Base-by-base conservation (phyloP, 2,888 invertebrate species). In the Plebejus anna region DNA sequence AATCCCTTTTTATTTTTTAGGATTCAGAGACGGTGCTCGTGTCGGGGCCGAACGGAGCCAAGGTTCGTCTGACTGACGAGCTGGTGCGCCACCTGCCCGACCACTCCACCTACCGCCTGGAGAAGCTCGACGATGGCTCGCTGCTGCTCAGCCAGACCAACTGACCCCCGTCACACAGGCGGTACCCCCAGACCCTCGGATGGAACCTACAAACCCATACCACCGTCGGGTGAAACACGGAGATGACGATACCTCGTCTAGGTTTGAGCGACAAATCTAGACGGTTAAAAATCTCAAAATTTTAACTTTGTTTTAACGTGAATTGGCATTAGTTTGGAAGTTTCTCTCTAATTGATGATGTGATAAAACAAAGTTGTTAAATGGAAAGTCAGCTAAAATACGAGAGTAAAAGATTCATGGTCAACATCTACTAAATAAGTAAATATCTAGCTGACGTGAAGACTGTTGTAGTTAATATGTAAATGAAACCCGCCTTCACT, bases 1-100 rank as follows among this genome's bases (percentile, higher is more conserved):
- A 42, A 16, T 71, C 11, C 2, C 9, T 75, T 47, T n/a, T 57
- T 16, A 42, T 87, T 90, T 88, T 86, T 16, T 92, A 95, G 93
- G 95, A 95, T 59, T 89, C 87, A 77, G 94, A 94, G 71, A 95
- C 96, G 55, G 95, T 98, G 9, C 96, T 96, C 80, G 95, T 98
- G 75, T 96, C 96, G 82, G 98, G 98, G 0, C 98, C 98, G 0
- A 96, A 96, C 81, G 97, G 97, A 22, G 97, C 98, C 7, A 96
- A 97, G 82, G 96, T 98, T 0, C 95, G 97, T 59, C 95, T 98
- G 38, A 97, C 96, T 57, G 97, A 98, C 87, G 98, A 98, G 82
- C 95, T 98, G 75, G 96, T 98, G 22, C 95, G 96, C 51, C 97
- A 98, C 87, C 95, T 98, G 81, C 96, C 96, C 80, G 97, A 98